These are phyloP conservation scores for Aspiorhynchus laticeps DNA, from an alignment of 2,113 vertebrate genomes.

Conservation along the genomic window DNA sequence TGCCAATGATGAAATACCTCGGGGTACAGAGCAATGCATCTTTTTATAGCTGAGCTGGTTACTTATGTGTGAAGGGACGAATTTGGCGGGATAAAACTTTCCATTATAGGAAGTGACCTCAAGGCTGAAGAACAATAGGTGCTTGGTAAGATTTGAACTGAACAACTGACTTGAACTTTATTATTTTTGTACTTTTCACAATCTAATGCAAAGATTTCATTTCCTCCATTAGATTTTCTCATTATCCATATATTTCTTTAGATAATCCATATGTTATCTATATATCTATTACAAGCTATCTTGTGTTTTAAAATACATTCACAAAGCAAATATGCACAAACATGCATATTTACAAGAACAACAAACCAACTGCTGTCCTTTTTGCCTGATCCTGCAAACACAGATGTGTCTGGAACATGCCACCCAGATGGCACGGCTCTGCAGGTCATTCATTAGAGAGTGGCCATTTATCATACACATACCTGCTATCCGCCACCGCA, in stretches of 20 bases:
- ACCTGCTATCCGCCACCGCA: not conserved
- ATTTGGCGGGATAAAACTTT: constrained; percentile 42
- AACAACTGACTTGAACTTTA: not conserved
- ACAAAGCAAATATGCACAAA: not conserved
- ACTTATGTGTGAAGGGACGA: constrained; percentile 42
- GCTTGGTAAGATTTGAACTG: not conserved
- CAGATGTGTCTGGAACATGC: constrained; percentile 31
- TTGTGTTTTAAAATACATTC: not conserved
- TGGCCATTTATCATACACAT: constrained; percentile 24
- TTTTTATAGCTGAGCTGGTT: constrained; percentile 52
- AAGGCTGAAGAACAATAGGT: constrained; percentile 4
- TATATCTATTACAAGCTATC: not conserved
- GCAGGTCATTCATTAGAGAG: constrained; percentile 14
- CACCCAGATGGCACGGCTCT: constrained; percentile 43
- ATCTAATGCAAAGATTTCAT: not conserved
- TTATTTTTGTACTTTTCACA: not conserved
- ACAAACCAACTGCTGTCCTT: not conserved
- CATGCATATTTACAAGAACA: not conserved
- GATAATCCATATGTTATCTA: not conserved
- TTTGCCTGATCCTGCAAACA: not conserved
- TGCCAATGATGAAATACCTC: constrained; percentile 55
- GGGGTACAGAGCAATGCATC: constrained; percentile 54
- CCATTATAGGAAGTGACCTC: constrained; percentile 47
- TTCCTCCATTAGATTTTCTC: not conserved
- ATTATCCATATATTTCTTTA: not conserved